A percentile compares a stretch with the other conserved stretches of the same genome.
Evolutionary conservation across 2,113 vertebrate species (phyloP).

Genomic region (Neolamprologus longior): DNA sequence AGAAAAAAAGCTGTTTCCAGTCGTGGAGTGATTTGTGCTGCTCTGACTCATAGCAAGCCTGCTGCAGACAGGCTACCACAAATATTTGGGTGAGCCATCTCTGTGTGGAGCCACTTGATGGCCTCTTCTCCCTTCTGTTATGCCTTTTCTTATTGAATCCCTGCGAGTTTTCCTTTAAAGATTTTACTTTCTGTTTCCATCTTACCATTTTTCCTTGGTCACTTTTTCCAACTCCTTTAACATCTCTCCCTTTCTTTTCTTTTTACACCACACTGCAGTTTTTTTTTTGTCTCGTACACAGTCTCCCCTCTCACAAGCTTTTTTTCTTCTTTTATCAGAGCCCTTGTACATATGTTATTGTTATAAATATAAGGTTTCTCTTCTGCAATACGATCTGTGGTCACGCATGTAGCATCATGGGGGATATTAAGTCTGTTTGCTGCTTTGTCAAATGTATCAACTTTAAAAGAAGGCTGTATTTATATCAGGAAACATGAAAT

Average conservation of each 20-base stretch:
- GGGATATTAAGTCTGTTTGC: background rate
- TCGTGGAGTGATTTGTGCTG: constrained; percentile 15
- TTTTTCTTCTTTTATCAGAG: background rate
- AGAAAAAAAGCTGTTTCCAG: constrained; percentile 3
- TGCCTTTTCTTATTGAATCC: background rate
- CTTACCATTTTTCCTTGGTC: background rate
- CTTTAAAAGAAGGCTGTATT: background rate
- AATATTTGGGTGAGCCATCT: constrained; percentile 57
- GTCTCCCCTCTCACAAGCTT: background rate
- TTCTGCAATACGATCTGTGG: background rate
- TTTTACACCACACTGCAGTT: background rate
- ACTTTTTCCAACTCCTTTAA: constrained; percentile 1
- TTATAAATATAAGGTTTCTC: constrained; percentile 23
- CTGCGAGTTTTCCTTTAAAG: background rate
- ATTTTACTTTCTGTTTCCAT: background rate
- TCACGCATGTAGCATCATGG: background rate
- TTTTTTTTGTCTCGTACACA: background rate
- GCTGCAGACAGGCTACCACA: constrained; percentile 35
- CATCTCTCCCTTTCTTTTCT: background rate
- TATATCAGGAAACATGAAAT: background rate
- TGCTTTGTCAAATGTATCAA: background rate
- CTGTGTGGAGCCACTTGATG: background rate
- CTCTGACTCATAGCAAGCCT: constrained; percentile 26
- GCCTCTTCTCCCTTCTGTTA: background rate
- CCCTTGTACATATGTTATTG: constrained; percentile 1